phyloP scores from a whole-genome alignment of 2,797 vertebrate species.

The Anabacerthia variegaticeps region DNA sequence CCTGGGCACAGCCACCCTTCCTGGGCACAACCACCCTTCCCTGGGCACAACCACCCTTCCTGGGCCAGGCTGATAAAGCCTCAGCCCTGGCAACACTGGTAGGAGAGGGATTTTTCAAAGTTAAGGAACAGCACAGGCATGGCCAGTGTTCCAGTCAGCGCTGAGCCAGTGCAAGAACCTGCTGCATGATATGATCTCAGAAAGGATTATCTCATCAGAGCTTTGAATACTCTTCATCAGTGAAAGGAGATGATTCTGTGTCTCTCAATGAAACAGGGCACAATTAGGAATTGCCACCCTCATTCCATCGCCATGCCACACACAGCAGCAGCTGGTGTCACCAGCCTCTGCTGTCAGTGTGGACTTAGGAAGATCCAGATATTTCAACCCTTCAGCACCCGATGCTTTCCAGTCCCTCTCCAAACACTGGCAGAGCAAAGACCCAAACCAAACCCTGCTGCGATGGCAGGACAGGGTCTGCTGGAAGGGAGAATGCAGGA shows the following conservation, averaged over 20 bases:
- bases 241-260: background rate
- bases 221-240: background rate
- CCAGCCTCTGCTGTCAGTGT: background rate
- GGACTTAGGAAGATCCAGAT: background rate
- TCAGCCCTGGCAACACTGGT: background rate
- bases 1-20: background rate
- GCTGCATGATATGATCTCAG: accelerated
- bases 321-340: accelerated
- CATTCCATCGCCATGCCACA: accelerated
- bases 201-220: background rate
- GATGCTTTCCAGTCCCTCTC: background rate
- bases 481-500: background rate
- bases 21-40: background rate
- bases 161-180: accelerated
- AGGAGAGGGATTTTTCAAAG: background rate
- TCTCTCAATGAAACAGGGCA: background rate
- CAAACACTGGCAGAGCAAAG: background rate
- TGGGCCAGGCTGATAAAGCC: background rate
- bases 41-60: background rate
- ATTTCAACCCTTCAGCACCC: background rate
- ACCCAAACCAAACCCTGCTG: background rate
- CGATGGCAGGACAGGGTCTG: background rate
- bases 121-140: background rate
- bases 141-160: accelerated
- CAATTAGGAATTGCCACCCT: accelerated